Percentiles rank a stretch among this genome's conserved stretches.
Evolutionary conservation across 2,888 invertebrate genomes (phyloP).

Genomic region (Kuschelorhynchus macadamiae): DNA sequence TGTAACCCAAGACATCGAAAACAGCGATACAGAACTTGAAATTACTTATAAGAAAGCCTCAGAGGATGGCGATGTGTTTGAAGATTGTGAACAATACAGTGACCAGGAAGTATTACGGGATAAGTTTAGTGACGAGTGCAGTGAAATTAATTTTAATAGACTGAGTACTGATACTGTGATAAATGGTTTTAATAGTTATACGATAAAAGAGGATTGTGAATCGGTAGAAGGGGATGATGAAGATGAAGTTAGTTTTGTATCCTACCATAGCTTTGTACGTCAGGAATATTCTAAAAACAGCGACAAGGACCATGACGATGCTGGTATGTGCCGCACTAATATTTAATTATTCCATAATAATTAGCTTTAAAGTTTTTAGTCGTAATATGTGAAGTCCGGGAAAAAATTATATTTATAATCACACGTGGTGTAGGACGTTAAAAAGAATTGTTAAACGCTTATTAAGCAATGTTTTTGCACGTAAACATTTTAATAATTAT

Average conservation of each 20-base stretch:
- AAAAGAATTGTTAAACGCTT: too few species aligned
- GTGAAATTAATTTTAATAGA: not conserved
- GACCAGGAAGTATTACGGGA: constrained; percentile 1
- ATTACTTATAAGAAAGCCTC: constrained; percentile 9
- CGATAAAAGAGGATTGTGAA: not conserved
- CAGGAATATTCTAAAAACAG: not conserved
- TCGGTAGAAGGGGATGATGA: not conserved
- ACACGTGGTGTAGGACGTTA: too few species aligned
- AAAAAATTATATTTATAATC: too few species aligned
- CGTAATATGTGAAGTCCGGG: too few species aligned
- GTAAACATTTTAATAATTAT: too few species aligned
- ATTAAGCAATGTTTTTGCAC: too few species aligned
- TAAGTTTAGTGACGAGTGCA: constrained; percentile 5
- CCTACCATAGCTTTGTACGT: not conserved
- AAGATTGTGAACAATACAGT: not conserved
- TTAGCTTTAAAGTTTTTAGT: too few species aligned
- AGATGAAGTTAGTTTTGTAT: not conserved
- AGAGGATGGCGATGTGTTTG: not conserved
- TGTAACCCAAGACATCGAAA: constrained; percentile 22
- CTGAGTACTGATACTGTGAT: constrained; percentile 15
- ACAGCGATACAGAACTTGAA: constrained; percentile 31
- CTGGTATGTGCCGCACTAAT: too few species aligned
- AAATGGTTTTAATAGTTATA: constrained; percentile 6
- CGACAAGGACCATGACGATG: not conserved
- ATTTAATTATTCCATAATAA: too few species aligned